Conservation (phyloP, 1,140 invertebrate species). For the Cydia splendana region DNA sequence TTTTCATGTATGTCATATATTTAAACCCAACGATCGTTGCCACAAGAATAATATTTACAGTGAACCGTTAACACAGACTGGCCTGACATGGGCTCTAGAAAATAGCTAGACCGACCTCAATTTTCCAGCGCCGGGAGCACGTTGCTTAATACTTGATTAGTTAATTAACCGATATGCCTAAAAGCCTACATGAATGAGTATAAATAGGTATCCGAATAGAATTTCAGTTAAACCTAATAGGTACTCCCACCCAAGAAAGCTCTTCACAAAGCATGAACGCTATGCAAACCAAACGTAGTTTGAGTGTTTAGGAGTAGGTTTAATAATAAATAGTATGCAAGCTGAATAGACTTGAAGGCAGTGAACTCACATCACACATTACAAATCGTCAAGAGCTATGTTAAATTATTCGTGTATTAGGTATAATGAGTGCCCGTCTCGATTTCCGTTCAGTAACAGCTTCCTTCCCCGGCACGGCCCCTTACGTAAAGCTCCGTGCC, state of each 20-base stretch:
- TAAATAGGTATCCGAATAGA: background rate
- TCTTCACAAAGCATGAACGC: background rate
- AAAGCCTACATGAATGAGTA: background rate
- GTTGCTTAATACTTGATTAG: conserved; percentile 30
- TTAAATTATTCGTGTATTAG: conserved; percentile 18
- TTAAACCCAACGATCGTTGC: background rate
- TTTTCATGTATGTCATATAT: background rate
- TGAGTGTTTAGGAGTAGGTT: background rate
- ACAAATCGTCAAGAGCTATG: background rate
- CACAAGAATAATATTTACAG: conserved; percentile 11
- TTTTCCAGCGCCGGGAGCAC: conserved; percentile 29
- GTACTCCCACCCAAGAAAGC: background rate
- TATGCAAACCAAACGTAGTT: background rate
- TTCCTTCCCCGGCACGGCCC: conserved; percentile 59
- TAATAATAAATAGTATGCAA: background rate
- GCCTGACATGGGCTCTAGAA: conserved; percentile 22
- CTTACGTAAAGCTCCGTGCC: conserved; percentile 54
- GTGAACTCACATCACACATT: background rate
- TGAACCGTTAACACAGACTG: background rate
- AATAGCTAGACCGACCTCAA: conserved; percentile 19
- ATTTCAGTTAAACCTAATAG: background rate
- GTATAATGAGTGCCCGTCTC: conserved; percentile 46
- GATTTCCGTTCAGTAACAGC: conserved; percentile 72
- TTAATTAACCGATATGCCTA: conserved; percentile 23
- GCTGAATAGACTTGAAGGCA: background rate